Base-by-base conservation (phyloP, 1,140 invertebrate species). In the Littorina saxatilis region DNA sequence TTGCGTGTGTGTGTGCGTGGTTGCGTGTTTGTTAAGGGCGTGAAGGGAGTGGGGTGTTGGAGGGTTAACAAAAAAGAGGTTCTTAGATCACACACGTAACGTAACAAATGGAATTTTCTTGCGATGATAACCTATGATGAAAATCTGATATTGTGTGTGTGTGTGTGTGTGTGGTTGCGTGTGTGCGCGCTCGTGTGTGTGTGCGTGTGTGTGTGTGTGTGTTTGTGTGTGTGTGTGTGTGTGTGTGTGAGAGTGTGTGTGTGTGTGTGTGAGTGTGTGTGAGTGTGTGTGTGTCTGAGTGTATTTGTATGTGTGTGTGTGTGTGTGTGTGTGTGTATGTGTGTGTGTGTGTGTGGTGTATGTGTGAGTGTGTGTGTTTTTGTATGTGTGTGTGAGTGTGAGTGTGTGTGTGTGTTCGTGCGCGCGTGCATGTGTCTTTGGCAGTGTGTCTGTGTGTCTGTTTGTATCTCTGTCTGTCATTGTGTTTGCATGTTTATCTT, bases 171-270 rank as follows among this genome's bases (percentile, higher is more conserved):
- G n/a, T n/a, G n/a, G n/a, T n/a, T n/a, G n/a, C n/a, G n/a, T n/a
- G n/a, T n/a, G n/a, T n/a, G 29, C 5, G 37, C 20, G 76, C 27
- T 0, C 27, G 29, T 23, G 39, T 17, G n/a, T 20, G 15, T 23
- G 23, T 35, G 35, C 23, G n/a, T 76, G 27, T 76, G 47, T 52
- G 40, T 55, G 40, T 52, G 17, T 76, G n/a, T n/a, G n/a, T n/a
- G n/a, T n/a, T n/a, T n/a, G n/a, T n/a, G n/a, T n/a, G n/a, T n/a
- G n/a, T n/a, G 39, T 47, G 47, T 52, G 35, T 76, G 47, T 52
- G 47, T 52, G 74, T 35, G 74, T 76, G 74, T 35, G 39, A 50
- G 39, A 23, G 40, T 76, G 39, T 76, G 17, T 50, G 35, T 27
- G 47, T 47, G 74, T 27, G 74, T 55, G 39, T 76, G 7, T 76